These are phyloP conservation scores for Agriopis marginaria DNA, from an alignment of 2,888 invertebrate genomes.

Conservation along the genomic window DNA sequence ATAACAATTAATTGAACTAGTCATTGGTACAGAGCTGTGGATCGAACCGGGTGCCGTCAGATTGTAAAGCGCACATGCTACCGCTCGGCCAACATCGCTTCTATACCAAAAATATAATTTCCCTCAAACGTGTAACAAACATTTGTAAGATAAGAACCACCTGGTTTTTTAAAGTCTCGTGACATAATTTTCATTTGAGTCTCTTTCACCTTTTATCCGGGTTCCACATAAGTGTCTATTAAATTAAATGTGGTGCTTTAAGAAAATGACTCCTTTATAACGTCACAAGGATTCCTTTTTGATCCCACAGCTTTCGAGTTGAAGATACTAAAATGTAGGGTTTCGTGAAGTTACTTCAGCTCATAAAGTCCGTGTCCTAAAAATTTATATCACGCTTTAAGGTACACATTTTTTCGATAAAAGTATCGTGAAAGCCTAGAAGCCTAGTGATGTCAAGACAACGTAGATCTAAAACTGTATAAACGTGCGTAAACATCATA, in stretches of 20 bases:
- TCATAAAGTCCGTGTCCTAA: conserved; percentile 23
- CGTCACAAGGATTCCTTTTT: conserved; percentile 61
- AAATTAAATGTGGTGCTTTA: conserved; percentile 67
- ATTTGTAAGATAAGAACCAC: conserved; percentile 10
- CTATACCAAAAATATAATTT: neutral
- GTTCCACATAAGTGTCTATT: conserved; percentile 62
- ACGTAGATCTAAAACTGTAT: neutral
- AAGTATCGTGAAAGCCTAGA: conserved; percentile 6
- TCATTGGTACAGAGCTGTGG: too few relatives aligned
- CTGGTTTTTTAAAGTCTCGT: conserved; percentile 24
- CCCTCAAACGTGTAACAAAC: conserved; percentile 7
- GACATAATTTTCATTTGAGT: conserved; percentile 43
- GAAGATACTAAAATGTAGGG: conserved; percentile 41
- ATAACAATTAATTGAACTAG: too few relatives aligned
- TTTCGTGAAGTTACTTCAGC: conserved; percentile 38
- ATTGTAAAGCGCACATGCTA: too few relatives aligned
- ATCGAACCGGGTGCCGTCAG: too few relatives aligned
- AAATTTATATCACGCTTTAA: conserved; percentile 20
- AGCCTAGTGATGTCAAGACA: neutral
- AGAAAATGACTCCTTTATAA: conserved; percentile 63
- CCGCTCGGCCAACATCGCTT: too few relatives aligned
- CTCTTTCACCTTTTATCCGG: conserved; percentile 49
- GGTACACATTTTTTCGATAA: conserved; percentile 13
- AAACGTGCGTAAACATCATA: neutral
- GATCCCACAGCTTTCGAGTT: conserved; percentile 57